phyloP scores from a whole-genome alignment of 2,113 vertebrate genomes.

The Bubo bubo region DNA sequence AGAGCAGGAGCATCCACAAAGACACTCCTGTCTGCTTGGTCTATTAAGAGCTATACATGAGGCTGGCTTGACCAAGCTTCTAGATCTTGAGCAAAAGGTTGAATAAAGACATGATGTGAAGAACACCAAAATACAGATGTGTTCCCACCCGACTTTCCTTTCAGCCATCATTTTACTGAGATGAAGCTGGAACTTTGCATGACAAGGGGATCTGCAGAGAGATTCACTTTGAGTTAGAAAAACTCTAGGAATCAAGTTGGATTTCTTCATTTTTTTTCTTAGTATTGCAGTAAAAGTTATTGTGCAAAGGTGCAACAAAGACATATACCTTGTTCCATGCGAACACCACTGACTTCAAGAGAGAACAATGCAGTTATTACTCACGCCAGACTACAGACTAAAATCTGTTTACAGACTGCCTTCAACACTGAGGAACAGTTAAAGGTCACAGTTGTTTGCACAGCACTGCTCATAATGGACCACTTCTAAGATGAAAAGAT shows the following conservation, averaged over 20 bases:
- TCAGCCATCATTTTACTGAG: background rate
- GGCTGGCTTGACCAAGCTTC: background rate
- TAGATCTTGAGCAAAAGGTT: background rate
- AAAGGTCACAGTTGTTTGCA: background rate
- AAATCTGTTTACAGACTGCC: background rate
- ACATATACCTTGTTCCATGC: background rate
- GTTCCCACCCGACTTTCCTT: background rate
- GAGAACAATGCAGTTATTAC: background rate
- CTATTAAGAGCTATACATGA: background rate
- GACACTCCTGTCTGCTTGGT: background rate
- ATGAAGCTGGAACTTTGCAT: background rate
- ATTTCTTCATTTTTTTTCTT: background rate
- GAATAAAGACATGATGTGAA: background rate
- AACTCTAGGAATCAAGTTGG: background rate
- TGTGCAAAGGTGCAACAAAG: background rate
- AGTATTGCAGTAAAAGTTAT: background rate
- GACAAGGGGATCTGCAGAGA: background rate
- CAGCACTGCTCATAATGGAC: background rate
- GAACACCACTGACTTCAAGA: background rate
- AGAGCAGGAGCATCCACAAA: background rate
- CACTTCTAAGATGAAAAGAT: background rate
- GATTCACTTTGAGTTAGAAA: background rate
- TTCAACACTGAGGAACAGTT: background rate
- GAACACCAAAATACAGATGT: rapidly evolving
- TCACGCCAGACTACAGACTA: background rate